Conservation (phyloP, 2,888 invertebrate species). For the Drosophila koepferae region DNA sequence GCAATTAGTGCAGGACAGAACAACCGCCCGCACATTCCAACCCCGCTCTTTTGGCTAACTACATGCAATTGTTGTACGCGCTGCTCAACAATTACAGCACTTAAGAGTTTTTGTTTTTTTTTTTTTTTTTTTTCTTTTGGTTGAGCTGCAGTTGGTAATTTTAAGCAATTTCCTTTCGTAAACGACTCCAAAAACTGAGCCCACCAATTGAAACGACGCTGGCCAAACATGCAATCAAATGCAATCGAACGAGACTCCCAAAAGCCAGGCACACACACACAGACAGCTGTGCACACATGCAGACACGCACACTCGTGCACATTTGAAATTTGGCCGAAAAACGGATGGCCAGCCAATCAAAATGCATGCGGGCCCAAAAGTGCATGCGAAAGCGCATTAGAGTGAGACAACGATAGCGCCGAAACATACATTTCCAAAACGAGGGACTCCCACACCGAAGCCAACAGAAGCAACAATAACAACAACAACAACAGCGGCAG, state of each 20-base stretch:
- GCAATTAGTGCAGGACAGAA: conserved; percentile 53
- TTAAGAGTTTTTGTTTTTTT: conserved; percentile 24
- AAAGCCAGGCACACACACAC: conserved; percentile 13
- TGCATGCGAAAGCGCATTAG: conserved; percentile 80
- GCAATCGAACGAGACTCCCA: conserved; percentile 66
- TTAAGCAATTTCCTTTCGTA: conserved; percentile 63
- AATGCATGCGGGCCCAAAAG: conserved; percentile 76
- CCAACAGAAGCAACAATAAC: conserved; percentile 22
- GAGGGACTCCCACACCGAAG: conserved; percentile 70
- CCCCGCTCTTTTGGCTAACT: conserved; percentile 2
- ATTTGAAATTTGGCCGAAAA: conserved; percentile 76
- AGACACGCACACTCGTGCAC: conserved; percentile 8
- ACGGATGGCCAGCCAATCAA: conserved; percentile 74
- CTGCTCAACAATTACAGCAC: conserved; percentile 55
- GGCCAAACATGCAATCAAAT: conserved; percentile 78
- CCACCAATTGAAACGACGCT: conserved; percentile 72
- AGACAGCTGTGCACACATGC: conserved; percentile 8
- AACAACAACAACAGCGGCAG: conserved; percentile 25
- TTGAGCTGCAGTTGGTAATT: conserved; percentile 46
- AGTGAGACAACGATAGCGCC: conserved; percentile 76
- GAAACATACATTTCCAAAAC: conserved; percentile 55
- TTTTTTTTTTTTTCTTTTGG: conserved; percentile 17
- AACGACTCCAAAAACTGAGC: conserved; percentile 39
- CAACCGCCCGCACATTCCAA: background rate
- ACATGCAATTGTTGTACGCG: conserved; percentile 18